phyloP scores from a whole-genome alignment of 2,888 invertebrate species.

The Pilophorus perplexus region DNA sequence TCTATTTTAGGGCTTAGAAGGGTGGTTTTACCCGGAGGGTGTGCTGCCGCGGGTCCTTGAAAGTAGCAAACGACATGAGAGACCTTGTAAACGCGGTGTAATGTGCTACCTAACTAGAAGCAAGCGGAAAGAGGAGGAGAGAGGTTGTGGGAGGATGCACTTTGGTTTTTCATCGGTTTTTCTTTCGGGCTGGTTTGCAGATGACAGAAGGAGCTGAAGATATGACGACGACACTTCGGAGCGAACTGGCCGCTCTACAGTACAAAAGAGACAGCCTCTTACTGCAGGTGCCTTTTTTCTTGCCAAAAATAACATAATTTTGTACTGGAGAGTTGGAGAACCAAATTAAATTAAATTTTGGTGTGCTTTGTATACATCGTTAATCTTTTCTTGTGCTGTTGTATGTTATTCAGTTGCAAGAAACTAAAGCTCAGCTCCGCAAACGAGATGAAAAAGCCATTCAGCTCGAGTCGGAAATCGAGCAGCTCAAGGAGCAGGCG shows the following conservation, averaged over 20 bases:
- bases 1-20: conserved; percentile 36
- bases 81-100: too few species aligned
- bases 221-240: conserved; percentile 70
- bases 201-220: conserved; percentile 53
- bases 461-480: conserved; percentile 76
- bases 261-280: conserved; percentile 78
- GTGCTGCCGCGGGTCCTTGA: conserved; percentile 15
- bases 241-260: conserved; percentile 79
- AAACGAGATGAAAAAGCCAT: conserved; percentile 68
- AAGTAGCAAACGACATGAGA: conserved; percentile 11
- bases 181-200: conserved; percentile 22
- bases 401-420: conserved; percentile 64
- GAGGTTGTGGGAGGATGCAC: too few species aligned
- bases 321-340: not conserved
- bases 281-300: too few species aligned
- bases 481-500: conserved; percentile 75
- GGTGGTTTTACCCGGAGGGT: conserved; percentile 3
- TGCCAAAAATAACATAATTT: conserved; percentile 42
- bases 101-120: too few species aligned
- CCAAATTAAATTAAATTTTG: too few species aligned
- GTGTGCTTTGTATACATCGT: too few species aligned
- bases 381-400: too few species aligned
- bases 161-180: too few species aligned
- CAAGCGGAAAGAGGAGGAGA: too few species aligned
- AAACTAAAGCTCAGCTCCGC: conserved; percentile 68